phyloP scores from a whole-genome alignment of 2,113 vertebrate species.

The Microcebus ravelobensis region DNA sequence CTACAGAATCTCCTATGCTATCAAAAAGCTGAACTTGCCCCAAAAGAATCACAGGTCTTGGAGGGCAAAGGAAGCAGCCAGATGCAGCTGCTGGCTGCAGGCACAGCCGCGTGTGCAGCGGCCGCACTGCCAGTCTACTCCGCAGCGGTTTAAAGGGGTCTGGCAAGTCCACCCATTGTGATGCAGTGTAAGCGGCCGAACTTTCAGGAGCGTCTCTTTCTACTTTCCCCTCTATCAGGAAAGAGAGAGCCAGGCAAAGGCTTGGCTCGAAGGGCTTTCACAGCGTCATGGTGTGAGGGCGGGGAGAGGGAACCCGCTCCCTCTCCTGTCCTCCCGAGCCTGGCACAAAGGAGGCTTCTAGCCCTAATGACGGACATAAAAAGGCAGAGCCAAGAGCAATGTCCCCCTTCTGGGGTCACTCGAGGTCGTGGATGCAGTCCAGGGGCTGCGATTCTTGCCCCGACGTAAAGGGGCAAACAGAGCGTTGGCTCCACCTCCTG shows the following conservation, averaged over 20 bases:
- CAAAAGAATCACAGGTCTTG: background rate
- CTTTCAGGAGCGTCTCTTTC: slow-evolving; percentile 13
- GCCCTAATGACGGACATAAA: slow-evolving; percentile 4
- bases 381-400: slow-evolving; percentile 59
- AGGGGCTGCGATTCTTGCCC: slow-evolving; percentile 30
- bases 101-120: background rate
- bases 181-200: slow-evolving; percentile 6
- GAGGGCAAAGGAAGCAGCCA: background rate
- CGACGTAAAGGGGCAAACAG: background rate
- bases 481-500: background rate
- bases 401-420: background rate
- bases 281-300: slow-evolving; percentile 34
- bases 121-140: background rate
- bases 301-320: background rate
- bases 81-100: background rate
- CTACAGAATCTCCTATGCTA: background rate
- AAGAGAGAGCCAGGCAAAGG: background rate
- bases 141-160: background rate
- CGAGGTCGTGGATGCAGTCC: background rate
- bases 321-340: background rate
- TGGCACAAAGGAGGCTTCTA: slow-evolving; percentile 24
- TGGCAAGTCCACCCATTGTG: background rate
- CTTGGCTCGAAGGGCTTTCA: background rate
- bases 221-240: background rate
- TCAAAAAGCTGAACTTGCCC: background rate